Evolutionary conservation across 2,797 vertebrate species (phyloP), one percentile per base, ranked within the genome.

Genomic region (Chromobotia macracanthus): DNA sequence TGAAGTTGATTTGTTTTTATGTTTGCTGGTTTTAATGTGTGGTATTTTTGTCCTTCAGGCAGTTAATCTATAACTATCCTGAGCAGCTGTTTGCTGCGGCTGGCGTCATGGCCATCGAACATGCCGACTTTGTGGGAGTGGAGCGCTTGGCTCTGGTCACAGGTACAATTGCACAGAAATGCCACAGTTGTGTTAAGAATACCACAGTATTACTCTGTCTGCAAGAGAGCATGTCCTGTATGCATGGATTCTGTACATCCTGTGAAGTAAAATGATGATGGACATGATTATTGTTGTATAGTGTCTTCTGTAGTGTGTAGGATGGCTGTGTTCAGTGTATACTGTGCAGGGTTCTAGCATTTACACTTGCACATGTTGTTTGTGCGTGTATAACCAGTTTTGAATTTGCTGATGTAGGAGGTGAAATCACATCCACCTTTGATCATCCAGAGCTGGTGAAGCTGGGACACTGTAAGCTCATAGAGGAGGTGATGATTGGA

Each of bases 401-500:
- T 41, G n/a, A 38, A 13, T n/a, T 5, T 51, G 16, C 1, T 25
- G 4, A 0, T 60, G 56, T 82, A 99, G 97, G 98, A 58, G 98
- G 97, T n/a, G 98, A 99, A 87, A 99, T 99, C 90, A 91, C 95
- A 65, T 98, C 97, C 50, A 99, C 97, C 25, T 99, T 99, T 89
- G 98, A 99, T 86, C 98, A 99, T 73, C 97, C 97, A 1, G 98
- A 99, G 84, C 81, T 99, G 72, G 97, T 99, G 76, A 98, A 97
- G 82, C 91, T 99, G 35, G 98, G 98, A 48, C 96, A 94, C 87
- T 99, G 98, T 81, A 97, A 97, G 81, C 95, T 99, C 81, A 99
- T 99, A 56, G 98, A 99, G 90, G 96, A 99, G 87, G 96, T 99
- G 80, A 99, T 99, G 96, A 97, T 99, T 76, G 98, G 98, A 79